Evolutionary conservation across 2,888 invertebrate genomes (phyloP).

Genomic region (Osmoderma eremita): DNA sequence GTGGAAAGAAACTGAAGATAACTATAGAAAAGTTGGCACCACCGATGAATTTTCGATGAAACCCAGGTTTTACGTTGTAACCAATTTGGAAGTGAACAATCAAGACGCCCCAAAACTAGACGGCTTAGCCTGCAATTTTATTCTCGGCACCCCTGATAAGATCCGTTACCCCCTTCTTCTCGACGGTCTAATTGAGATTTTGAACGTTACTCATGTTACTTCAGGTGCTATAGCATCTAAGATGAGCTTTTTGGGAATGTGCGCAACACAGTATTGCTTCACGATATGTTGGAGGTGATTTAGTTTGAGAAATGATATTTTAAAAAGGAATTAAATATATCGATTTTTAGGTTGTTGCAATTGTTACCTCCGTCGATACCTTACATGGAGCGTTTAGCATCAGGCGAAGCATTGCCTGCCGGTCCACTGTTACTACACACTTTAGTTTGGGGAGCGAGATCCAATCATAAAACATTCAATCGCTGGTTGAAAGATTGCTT

Average conservation of each 20-base stretch:
- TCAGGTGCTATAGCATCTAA: conserved; percentile 59
- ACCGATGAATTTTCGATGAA: conserved; percentile 78
- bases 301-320: conserved; percentile 11
- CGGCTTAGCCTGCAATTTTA: conserved; percentile 92
- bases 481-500: conserved; percentile 93
- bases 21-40: conserved; percentile 71
- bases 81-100: conserved; percentile 78
- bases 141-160: conserved; percentile 91
- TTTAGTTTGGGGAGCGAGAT: conserved; percentile 88
- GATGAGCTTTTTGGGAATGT: conserved; percentile 72
- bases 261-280: conserved; percentile 92
- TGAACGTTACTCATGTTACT: conserved; percentile 81
- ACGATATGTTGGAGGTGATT: conserved; percentile 81
- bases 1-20: conserved; percentile 81
- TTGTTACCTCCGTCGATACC: conserved; percentile 90
- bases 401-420: conserved; percentile 73
- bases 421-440: conserved; percentile 82
- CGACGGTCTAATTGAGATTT: conserved; percentile 84
- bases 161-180: conserved; percentile 87
- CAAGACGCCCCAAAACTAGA: conserved; percentile 92
- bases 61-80: conserved; percentile 91
- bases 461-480: conserved; percentile 84
- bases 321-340: conserved; percentile 16
- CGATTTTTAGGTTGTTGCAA: conserved; percentile 73
- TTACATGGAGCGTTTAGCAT: conserved; percentile 82